A percentile compares a stretch with the other conserved stretches of the same genome.
Conservation (phyloP, 2,113 vertebrate genomes). For the Anhinga rufa region DNA sequence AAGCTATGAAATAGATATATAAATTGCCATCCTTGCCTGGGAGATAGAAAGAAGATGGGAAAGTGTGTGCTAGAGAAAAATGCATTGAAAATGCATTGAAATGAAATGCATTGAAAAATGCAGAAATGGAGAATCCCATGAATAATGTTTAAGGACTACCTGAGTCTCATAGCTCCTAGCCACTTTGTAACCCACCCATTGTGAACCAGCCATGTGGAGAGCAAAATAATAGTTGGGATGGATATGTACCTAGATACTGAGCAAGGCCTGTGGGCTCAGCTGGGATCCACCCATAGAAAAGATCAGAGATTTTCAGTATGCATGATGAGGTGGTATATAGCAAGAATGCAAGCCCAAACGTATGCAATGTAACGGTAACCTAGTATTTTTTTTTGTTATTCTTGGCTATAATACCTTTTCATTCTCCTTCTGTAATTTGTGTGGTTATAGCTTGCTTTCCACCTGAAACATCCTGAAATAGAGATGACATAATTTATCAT, state of each 20-base stretch:
- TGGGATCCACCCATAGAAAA: neutral
- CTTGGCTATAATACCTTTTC: neutral
- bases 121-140: neutral
- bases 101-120: neutral
- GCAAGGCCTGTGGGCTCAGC: neutral
- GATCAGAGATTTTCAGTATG: neutral
- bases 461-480: neutral
- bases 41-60: neutral
- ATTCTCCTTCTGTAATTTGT: neutral
- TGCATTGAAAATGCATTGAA: too few relatives aligned
- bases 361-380: neutral
- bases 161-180: neutral
- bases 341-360: neutral
- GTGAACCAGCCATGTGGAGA: neutral
- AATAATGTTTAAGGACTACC: neutral
- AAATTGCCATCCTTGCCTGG: neutral
- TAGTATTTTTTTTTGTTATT: neutral
- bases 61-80: neutral
- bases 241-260: neutral
- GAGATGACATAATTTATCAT: slow-evolving; percentile 12
- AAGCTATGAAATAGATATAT: neutral
- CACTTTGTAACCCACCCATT: neutral
- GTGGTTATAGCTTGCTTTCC: neutral
- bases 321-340: neutral
- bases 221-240: neutral